phyloP scores from a whole-genome alignment of 2,797 vertebrate species.

The Garrulus glandarius region DNA sequence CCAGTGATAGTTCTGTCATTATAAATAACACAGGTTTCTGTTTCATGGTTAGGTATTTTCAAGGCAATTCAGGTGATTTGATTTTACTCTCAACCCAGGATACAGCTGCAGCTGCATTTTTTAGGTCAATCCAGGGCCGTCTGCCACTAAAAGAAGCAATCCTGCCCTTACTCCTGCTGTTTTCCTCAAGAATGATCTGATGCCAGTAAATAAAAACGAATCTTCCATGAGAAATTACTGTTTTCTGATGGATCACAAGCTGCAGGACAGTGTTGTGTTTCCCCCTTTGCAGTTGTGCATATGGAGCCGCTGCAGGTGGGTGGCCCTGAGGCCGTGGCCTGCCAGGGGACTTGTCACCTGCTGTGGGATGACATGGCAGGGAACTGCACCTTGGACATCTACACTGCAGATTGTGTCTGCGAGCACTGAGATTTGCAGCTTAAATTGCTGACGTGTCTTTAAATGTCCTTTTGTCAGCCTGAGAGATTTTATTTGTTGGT shows the following conservation, averaged over 20 bases:
- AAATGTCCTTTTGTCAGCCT: background rate
- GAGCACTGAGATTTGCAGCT: background rate
- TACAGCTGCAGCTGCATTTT: background rate
- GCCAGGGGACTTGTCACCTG: background rate
- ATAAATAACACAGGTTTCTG: background rate
- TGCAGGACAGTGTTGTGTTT: rapidly evolving
- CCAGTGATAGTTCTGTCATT: background rate
- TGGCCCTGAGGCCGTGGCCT: background rate
- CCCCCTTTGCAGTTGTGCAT: rapidly evolving
- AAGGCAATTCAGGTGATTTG: background rate
- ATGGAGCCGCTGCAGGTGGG: background rate
- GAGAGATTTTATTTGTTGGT: background rate
- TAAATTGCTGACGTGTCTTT: background rate
- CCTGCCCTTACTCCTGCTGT: background rate
- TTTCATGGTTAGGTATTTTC: background rate
- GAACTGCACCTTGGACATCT: background rate
- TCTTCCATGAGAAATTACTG: background rate
- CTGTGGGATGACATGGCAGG: background rate
- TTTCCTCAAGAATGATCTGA: background rate
- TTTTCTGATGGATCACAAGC: background rate
- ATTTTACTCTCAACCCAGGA: background rate
- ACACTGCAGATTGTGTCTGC: rapidly evolving
- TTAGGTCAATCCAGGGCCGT: background rate
- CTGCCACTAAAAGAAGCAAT: background rate
- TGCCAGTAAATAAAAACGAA: background rate